phyloP scores from a whole-genome alignment of 2,113 vertebrate genomes.

The Leptobrachium leishanense region DNA sequence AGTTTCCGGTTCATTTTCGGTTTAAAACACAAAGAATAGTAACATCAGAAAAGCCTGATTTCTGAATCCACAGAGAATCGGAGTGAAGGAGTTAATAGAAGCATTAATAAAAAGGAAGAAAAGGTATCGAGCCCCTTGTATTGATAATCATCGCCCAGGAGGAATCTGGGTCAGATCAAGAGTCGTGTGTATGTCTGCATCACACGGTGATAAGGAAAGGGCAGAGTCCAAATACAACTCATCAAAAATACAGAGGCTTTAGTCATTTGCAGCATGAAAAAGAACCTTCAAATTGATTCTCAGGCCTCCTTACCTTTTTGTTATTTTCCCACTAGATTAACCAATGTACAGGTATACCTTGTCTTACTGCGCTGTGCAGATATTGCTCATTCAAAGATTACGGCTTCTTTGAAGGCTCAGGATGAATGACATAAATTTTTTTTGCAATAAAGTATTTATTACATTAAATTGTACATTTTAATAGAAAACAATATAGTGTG shows the following conservation, averaged over 20 bases:
- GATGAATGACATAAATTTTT: too few relatives aligned
- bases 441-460: too few relatives aligned
- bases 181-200: conserved; percentile 32
- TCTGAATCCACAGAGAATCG: not conserved
- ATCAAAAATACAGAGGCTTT: conserved; percentile 1
- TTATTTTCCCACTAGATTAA: too few relatives aligned
- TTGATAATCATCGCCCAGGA: not conserved
- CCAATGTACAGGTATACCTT: too few relatives aligned
- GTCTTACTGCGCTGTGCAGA: too few relatives aligned
- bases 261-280: not conserved
- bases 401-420: too few relatives aligned
- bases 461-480: too few relatives aligned
- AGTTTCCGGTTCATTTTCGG: not conserved
- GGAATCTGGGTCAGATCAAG: conserved; percentile 25
- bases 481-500: too few relatives aligned
- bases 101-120: not conserved
- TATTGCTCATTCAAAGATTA: too few relatives aligned
- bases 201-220: conserved; percentile 18
- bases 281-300: too few relatives aligned
- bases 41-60: not conserved
- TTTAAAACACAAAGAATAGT: not conserved
- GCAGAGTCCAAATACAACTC: conserved; percentile 40
- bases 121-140: not conserved
- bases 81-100: not conserved
- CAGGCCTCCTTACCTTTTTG: too few relatives aligned